Conservation (phyloP, 2,113 vertebrate genomes). For the Microcebus griseorufus region DNA sequence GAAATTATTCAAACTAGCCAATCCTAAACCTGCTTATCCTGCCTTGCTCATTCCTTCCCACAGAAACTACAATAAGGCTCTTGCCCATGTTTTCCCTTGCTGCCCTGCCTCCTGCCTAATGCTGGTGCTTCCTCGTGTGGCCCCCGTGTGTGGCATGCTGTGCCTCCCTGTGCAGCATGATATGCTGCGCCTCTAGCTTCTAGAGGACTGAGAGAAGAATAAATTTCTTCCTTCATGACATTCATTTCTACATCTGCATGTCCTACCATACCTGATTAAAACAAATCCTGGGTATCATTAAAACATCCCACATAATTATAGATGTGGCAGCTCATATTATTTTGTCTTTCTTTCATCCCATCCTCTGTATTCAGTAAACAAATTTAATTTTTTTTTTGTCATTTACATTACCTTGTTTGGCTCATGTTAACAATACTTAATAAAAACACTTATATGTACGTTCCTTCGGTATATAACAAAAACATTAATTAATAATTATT, state of each 20-base stretch:
- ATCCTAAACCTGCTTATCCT: not conserved
- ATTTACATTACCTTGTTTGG: not conserved
- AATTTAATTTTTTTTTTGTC: not conserved
- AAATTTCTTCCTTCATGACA: not conserved
- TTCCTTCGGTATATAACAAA: not conserved
- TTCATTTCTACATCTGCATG: not conserved
- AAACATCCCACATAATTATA: not conserved
- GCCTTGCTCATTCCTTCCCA: not conserved
- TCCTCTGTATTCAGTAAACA: not conserved
- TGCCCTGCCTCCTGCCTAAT: not conserved
- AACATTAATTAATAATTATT: not conserved
- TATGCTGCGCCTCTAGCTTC: not conserved
- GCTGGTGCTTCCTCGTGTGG: not conserved
- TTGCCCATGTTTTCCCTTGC: not conserved
- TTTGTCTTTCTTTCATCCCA: constrained; percentile 15
- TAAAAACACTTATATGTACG: not conserved
- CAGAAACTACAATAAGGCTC: not conserved
- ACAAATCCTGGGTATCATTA: not conserved
- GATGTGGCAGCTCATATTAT: not conserved
- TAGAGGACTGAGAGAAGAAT: not conserved
- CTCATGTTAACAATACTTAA: not conserved
- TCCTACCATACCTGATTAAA: not conserved
- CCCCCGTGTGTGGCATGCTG: too few species aligned
- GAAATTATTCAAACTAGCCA: not conserved
- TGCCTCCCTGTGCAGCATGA: not conserved